Evolutionary conservation across 1,140 invertebrate genomes (phyloP).

Genomic region (Rhopalosiphum padi): DNA sequence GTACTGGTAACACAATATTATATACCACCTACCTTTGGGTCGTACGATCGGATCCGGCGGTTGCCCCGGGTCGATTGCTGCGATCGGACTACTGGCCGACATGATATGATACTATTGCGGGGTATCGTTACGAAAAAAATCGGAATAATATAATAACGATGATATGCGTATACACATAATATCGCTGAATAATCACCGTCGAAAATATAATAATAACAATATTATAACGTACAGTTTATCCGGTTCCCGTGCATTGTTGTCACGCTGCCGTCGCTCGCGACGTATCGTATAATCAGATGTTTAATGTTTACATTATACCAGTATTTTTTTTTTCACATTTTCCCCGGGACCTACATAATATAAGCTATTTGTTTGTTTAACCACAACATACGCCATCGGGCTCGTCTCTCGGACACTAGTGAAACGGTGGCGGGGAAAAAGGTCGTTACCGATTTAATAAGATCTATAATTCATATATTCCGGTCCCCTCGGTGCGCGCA

Average conservation of each 20-base stretch:
- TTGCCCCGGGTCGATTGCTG: neutral
- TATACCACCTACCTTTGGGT: neutral
- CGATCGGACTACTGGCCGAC: neutral
- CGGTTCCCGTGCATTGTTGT: neutral
- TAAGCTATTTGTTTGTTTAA: conserved; percentile 56
- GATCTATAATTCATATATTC: conserved; percentile 54
- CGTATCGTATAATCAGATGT: conserved; percentile 35
- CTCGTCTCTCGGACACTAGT: neutral
- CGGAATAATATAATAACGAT: neutral
- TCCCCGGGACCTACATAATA: neutral
- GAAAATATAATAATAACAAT: neutral
- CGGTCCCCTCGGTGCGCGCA: neutral
- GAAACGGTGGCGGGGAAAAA: conserved; percentile 21
- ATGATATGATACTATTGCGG: neutral
- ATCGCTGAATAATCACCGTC: conserved; percentile 20
- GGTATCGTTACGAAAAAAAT: neutral
- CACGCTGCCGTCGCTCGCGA: neutral
- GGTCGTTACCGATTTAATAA: conserved; percentile 58
- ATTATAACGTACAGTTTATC: conserved; percentile 10
- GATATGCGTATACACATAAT: neutral
- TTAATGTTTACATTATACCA: conserved; percentile 52
- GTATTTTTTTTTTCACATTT: conserved; percentile 14
- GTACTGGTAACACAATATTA: neutral
- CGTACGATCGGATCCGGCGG: neutral
- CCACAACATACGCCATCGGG: conserved; percentile 43